Conservation (phyloP, 2,888 invertebrate species). For the Alcis repandata region DNA sequence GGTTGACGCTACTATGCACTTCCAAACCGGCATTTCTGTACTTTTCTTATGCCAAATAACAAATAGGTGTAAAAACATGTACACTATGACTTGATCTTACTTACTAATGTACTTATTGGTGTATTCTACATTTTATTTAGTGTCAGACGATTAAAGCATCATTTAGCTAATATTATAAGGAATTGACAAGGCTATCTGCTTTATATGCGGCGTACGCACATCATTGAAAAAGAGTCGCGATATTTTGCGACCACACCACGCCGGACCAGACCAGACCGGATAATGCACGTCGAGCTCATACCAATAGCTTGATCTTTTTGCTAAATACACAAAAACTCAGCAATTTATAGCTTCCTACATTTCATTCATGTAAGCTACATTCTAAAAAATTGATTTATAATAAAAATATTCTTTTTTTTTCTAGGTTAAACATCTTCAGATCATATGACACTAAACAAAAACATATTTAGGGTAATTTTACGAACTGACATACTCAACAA, state of each 20-base stretch:
- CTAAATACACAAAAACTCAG: neutral
- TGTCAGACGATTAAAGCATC: constrained; percentile 4
- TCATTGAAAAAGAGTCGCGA: neutral
- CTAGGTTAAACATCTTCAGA: neutral
- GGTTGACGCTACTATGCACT: constrained; percentile 73
- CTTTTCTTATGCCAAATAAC: constrained; percentile 41
- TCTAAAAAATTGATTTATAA: too few relatives aligned
- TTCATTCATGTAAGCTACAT: too few relatives aligned
- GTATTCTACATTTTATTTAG: constrained; percentile 7
- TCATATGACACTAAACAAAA: constrained; percentile 21
- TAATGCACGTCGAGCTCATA: neutral
- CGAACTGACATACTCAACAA: constrained; percentile 12
- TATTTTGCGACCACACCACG: neutral
- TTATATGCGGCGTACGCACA: neutral
- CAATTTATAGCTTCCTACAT: neutral
- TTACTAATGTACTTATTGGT: constrained; percentile 29
- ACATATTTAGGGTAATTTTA: constrained; percentile 1
- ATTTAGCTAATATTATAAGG: neutral
- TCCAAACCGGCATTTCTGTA: constrained; percentile 71
- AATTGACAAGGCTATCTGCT: neutral
- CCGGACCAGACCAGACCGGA: neutral
- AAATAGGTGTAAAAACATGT: constrained; percentile 35
- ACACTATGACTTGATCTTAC: constrained; percentile 37
- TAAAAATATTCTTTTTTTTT: neutral
- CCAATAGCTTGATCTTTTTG: neutral